Percentiles rank a stretch among this genome's conserved stretches.
Conservation (phyloP, 2,113 vertebrate species). For the Mohoua ochrocephala region DNA sequence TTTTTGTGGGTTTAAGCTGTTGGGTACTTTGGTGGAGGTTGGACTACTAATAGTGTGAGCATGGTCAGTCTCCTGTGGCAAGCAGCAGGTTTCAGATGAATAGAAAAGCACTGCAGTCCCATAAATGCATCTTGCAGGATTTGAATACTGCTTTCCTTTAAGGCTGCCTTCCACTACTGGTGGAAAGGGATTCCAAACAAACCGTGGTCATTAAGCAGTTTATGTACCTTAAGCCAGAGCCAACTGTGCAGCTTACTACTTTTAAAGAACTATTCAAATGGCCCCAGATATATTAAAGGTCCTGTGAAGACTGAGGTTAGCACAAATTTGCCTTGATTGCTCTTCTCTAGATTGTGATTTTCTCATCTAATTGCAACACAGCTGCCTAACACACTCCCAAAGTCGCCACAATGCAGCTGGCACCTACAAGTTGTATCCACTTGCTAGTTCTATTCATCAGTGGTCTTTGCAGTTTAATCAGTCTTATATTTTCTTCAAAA, state of each 20-base stretch:
- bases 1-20: not conserved
- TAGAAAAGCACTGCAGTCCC: not conserved
- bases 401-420: not conserved
- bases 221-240: not conserved
- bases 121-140: not conserved
- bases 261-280: not conserved
- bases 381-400: not conserved
- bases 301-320: not conserved
- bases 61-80: not conserved
- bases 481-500: not conserved
- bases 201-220: not conserved
- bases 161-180: not conserved
- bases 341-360: not conserved
- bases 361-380: not conserved
- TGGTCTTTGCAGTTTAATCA: not conserved
- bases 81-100: not conserved
- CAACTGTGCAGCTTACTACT: not conserved
- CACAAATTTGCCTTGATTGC: not conserved
- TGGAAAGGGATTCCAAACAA: not conserved
- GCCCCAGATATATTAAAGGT: not conserved
- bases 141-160: not conserved
- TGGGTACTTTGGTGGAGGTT: not conserved
- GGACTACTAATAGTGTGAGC: not conserved
- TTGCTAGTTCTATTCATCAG: not conserved
- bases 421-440: fast-evolving